phyloP scores from a whole-genome alignment of 2,888 invertebrate species.

The Achlya flavicornis region DNA sequence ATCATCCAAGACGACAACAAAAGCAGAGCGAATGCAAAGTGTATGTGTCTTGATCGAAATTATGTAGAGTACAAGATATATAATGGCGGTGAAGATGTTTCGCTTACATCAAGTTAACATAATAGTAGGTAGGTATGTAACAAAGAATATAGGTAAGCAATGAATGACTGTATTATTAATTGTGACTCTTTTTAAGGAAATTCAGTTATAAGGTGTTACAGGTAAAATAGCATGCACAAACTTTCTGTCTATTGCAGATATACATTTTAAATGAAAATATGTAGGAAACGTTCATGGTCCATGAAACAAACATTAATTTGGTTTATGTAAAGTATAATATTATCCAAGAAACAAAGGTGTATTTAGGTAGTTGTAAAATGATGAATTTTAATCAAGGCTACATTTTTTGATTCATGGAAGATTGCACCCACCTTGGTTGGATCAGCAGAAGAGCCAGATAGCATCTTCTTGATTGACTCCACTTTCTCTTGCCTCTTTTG shows the following conservation, averaged over 20 bases:
- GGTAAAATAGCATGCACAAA: background rate
- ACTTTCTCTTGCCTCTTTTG: slow-evolving; percentile 93
- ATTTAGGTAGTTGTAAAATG: background rate
- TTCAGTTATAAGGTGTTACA: slow-evolving; percentile 16
- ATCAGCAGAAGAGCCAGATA: slow-evolving; percentile 86
- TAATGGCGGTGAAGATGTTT: background rate
- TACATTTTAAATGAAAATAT: background rate
- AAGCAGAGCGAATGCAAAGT: slow-evolving; percentile 61
- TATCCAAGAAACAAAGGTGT: background rate
- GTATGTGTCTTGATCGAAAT: slow-evolving; percentile 19
- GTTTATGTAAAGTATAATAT: background rate
- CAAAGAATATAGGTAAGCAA: slow-evolving; percentile 17
- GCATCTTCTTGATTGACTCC: slow-evolving; percentile 95
- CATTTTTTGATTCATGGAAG: too few relatives aligned
- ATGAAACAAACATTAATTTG: background rate
- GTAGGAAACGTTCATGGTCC: background rate
- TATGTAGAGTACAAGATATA: background rate
- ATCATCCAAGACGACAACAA: slow-evolving; percentile 58
- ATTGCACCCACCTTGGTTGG: slow-evolving; percentile 66
- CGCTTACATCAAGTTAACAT: too few relatives aligned
- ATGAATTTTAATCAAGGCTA: background rate
- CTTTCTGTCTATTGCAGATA: background rate
- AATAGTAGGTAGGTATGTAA: slow-evolving; percentile 24
- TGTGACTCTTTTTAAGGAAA: background rate
- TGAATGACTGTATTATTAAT: slow-evolving; percentile 5